Conservation (phyloP, 2,888 invertebrate genomes). For the Agriopis aurantiaria region DNA sequence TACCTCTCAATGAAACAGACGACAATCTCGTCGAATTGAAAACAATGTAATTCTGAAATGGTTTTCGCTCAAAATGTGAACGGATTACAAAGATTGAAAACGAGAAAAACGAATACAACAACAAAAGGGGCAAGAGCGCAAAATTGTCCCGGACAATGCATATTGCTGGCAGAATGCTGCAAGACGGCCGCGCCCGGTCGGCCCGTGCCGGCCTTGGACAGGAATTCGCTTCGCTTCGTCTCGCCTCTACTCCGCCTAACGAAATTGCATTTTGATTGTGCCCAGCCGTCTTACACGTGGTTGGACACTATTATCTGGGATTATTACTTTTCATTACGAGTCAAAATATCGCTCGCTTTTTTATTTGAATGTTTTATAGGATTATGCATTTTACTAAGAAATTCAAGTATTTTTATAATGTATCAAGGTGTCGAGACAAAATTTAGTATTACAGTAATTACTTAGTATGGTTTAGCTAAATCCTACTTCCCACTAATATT, state of each 20-base stretch:
- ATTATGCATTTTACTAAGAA: neutral
- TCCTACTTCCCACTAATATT: too few species aligned
- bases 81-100: conserved; percentile 58
- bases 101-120: conserved; percentile 58
- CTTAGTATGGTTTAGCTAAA: too few species aligned
- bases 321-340: conserved; percentile 71
- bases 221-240: conserved; percentile 39
- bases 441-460: too few species aligned
- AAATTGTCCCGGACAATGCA: conserved; percentile 73
- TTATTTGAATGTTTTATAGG: conserved; percentile 42
- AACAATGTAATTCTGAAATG: conserved; percentile 47
- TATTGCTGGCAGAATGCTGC: conserved; percentile 60
- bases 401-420: neutral
- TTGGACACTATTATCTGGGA: conserved; percentile 69
- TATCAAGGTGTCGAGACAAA: too few species aligned
- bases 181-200: conserved; percentile 35
- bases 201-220: conserved; percentile 19
- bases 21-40: conserved; percentile 36
- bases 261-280: conserved; percentile 78
- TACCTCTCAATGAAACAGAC: conserved; percentile 43
- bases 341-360: conserved; percentile 52
- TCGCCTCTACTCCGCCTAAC: conserved; percentile 50
- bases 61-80: conserved; percentile 56
- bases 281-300: conserved; percentile 69
- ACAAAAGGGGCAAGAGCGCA: conserved; percentile 63